Percentiles rank a stretch among this genome's conserved stretches.
Evolutionary conservation across 2,113 vertebrate genomes (phyloP).

Genomic region (Chaetura pelagica): DNA sequence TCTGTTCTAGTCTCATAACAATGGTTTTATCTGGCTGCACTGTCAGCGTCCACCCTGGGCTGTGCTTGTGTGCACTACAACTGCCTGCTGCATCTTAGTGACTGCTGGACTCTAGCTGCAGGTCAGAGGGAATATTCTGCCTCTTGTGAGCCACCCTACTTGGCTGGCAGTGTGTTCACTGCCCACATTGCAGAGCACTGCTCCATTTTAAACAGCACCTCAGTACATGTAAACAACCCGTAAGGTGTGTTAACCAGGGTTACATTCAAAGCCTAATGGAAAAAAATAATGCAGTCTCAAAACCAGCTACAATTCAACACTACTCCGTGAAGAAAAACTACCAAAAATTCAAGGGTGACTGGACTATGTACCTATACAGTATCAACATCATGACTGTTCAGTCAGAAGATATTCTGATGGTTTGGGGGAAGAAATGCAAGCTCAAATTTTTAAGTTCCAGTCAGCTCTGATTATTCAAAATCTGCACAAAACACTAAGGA

Average conservation of each 20-base stretch:
- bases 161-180: not conserved
- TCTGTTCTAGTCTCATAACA: not conserved
- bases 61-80: not conserved
- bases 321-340: not conserved
- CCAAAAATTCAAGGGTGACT: not conserved
- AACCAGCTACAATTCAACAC: not conserved
- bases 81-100: accelerated
- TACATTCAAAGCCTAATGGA: not conserved
- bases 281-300: not conserved
- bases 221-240: not conserved
- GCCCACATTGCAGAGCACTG: not conserved
- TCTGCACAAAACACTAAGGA: not conserved
- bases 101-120: not conserved
- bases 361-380: accelerated
- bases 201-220: not conserved
- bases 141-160: not conserved
- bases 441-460: not conserved
- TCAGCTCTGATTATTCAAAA: not conserved
- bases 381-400: not conserved
- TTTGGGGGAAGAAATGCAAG: not conserved
- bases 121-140: not conserved
- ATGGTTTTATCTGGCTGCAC: not conserved
- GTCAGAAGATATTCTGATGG: not conserved
- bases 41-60: not conserved
- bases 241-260: not conserved